A percentile compares a stretch with the other conserved stretches of the same genome.
These are phyloP conservation scores for Keiferia lycopersicella DNA, from an alignment of 2,888 invertebrate species.

Conservation along the genomic window DNA sequence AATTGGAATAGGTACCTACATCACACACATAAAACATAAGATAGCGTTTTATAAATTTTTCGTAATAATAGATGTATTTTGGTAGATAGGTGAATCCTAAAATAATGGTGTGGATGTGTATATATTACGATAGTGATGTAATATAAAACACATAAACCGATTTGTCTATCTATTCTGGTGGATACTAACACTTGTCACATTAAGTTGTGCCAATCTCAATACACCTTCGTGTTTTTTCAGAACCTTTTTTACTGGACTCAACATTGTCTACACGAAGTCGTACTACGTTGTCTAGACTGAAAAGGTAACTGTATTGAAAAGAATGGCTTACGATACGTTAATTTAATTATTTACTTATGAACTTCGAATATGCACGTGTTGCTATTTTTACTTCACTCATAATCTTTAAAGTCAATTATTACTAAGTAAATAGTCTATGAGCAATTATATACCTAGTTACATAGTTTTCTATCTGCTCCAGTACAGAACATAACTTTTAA, in stretches of 20 bases:
- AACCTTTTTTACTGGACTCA: conserved; percentile 48
- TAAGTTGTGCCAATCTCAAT: conserved; percentile 50
- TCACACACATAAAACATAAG: no score
- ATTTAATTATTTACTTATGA: neutral
- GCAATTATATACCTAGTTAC: neutral
- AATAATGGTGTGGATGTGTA: no score
- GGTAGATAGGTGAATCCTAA: no score
- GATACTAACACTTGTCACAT: conserved; percentile 52
- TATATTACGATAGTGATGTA: no score
- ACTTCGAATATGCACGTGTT: neutral
- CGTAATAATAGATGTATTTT: no score
- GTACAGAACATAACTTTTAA: no score
- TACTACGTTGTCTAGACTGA: neutral
- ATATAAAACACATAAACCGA: neutral
- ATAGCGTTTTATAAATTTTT: no score
- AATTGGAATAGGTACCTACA: no score
- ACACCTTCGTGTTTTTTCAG: conserved; percentile 54
- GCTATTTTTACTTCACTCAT: neutral
- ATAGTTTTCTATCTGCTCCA: neutral
- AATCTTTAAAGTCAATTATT: conserved; percentile 40
- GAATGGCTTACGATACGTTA: neutral
- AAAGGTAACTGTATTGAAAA: neutral
- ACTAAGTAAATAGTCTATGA: neutral
- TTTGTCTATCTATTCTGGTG: neutral
- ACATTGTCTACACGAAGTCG: conserved; percentile 40